Base-by-base conservation (phyloP, 1,140 invertebrate genomes). In the Aphidius ervi region DNA sequence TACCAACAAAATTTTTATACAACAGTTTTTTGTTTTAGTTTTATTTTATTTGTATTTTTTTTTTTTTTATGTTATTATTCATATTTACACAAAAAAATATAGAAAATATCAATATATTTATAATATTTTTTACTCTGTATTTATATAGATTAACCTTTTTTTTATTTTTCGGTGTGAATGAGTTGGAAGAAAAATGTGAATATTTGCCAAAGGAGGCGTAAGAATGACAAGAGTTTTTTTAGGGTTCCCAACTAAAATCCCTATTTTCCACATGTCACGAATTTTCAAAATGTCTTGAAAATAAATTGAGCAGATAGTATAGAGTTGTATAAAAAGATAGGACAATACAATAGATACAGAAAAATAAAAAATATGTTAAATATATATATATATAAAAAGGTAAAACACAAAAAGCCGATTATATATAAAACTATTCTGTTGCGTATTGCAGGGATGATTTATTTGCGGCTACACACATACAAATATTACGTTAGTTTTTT, bases 321-420 rank as follows among this genome's bases (percentile, higher is more conserved):
- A 31, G 23, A 63, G 53, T 54, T 46, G 41, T 57, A 39, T 31
- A 59, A 31, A 37, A 20, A 43, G n/a, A 37, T 56, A n/a, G 37
- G 43, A 39, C n/a, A 37, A 47, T 46, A 52, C 40, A 52, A 39
- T 39, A 10, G 49, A 39, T 31, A 31, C 39, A 52, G 39, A 54
- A 41, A 10, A 37, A 16, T 40, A 54, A n/a, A 10, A 7, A 7
- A 2, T 10, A 10, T 43, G 42, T 10, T 7, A 10, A 43, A 9
- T 6, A 43, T 65, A 75, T 72, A 9, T 6, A 43, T 65, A 75
- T 72, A 78, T 77, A 76, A 78, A 76, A 78, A 76, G 68, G 74
- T 73, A 70, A 79, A 78, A 78, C 76, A 31, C 23, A 79, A 79
- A 78, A 79, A 78, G 76, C 75, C 77, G 77, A 79, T 78, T 79